These are phyloP conservation scores for Lasius fuliginosus DNA, from an alignment of 2,888 invertebrate species.

Conservation along the genomic window DNA sequence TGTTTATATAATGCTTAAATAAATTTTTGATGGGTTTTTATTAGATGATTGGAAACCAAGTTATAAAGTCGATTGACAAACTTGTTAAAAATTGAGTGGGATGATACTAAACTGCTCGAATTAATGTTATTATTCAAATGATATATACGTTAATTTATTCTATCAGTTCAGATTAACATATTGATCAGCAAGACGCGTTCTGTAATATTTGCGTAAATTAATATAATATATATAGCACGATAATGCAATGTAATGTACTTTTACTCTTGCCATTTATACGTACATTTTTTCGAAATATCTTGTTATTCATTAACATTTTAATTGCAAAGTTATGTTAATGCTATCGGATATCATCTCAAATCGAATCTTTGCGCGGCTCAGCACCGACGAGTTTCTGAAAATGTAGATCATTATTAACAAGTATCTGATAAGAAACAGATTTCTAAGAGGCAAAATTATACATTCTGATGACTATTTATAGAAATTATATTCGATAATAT, in stretches of 20 bases:
- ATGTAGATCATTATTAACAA: slow-evolving; percentile 5
- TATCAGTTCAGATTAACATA: neutral
- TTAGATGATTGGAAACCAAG: neutral
- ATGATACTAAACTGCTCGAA: neutral
- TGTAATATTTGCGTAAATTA: neutral
- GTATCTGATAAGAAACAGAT: neutral
- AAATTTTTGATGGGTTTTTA: neutral
- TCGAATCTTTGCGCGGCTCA: neutral
- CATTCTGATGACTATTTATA: neutral
- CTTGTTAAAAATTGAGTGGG: neutral
- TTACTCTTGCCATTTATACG: neutral
- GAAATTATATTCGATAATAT: neutral
- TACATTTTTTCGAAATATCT: neutral
- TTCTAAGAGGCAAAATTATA: neutral
- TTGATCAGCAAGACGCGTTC: neutral
- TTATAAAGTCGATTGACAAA: neutral
- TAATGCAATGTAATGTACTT: neutral
- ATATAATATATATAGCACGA: neutral
- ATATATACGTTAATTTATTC: neutral
- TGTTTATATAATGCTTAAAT: neutral
- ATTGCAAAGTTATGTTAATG: slow-evolving; percentile 25
- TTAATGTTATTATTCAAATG: slow-evolving; percentile 6
- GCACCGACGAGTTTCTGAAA: neutral
- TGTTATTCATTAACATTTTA: neutral
- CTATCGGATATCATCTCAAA: neutral